Evolutionary conservation across 2,888 invertebrate genomes (phyloP).

Genomic region (Syrphus vitripennis): DNA sequence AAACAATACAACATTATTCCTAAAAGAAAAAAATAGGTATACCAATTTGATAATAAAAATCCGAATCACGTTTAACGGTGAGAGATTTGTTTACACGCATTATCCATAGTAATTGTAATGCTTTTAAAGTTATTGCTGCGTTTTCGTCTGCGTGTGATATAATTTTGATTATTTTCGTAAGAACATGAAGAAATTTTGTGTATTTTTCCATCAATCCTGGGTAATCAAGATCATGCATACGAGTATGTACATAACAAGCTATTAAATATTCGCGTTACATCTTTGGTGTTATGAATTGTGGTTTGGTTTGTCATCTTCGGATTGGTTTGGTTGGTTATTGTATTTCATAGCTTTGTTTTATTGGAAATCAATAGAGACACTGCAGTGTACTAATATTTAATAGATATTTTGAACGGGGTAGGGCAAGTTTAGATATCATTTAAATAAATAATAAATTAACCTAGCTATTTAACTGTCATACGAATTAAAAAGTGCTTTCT

Average conservation of each 20-base stretch:
- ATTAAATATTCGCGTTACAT: constrained; percentile 55
- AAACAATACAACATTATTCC: background rate
- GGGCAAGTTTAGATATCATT: constrained; percentile 6
- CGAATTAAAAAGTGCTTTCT: constrained; percentile 47
- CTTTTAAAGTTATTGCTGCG: background rate
- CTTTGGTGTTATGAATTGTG: constrained; percentile 28
- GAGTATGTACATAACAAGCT: constrained; percentile 26
- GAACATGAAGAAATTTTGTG: constrained; percentile 55
- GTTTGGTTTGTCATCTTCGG: constrained; percentile 2
- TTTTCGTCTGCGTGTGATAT: constrained; percentile 52
- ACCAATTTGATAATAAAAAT: constrained; percentile 17
- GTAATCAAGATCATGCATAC: constrained; percentile 55
- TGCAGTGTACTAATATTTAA: constrained; percentile 38
- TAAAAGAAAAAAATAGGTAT: constrained; percentile 16
- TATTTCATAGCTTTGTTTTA: background rate
- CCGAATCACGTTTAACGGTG: constrained; percentile 53
- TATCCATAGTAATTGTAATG: constrained; percentile 30
- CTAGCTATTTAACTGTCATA: constrained; percentile 6
- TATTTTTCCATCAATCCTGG: constrained; percentile 35
- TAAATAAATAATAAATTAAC: constrained; percentile 31
- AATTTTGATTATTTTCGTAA: constrained; percentile 70
- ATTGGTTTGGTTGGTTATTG: background rate
- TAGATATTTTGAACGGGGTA: constrained; percentile 3
- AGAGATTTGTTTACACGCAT: constrained; percentile 65
- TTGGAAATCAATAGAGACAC: constrained; percentile 13